Conservation (phyloP, 2,113 vertebrate species). For the Chaetops frenatus region DNA sequence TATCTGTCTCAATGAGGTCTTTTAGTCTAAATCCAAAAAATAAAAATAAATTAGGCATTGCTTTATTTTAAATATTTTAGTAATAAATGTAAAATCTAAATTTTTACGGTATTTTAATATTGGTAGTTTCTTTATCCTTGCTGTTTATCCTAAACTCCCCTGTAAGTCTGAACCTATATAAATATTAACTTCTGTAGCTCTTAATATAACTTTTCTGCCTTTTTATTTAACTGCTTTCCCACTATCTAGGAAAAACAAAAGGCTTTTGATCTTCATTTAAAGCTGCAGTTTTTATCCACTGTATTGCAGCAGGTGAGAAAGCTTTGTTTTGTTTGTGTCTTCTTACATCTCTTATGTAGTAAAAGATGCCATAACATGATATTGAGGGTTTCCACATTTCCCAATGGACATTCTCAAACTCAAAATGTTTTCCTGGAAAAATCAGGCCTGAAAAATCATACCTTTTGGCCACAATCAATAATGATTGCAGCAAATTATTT, state of each 20-base stretch:
- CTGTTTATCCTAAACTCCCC: neutral
- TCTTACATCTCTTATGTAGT: neutral
- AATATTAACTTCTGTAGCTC: conserved; percentile 1
- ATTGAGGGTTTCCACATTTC: conserved; percentile 26
- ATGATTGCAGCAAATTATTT: neutral
- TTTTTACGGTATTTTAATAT: neutral
- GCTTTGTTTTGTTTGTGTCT: conserved; percentile 1
- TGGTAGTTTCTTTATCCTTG: neutral
- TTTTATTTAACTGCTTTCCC: conserved; percentile 56
- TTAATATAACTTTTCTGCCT: conserved; percentile 52
- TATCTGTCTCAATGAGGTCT: neutral
- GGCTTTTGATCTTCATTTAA: conserved; percentile 75
- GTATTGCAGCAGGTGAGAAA: conserved; percentile 81
- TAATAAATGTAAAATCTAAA: neutral
- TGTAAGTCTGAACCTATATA: neutral
- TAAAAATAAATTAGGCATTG: neutral
- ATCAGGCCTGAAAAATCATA: neutral
- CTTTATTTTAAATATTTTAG: neutral
- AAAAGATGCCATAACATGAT: conserved; percentile 26
- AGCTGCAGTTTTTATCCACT: conserved; percentile 80
- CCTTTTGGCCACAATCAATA: neutral
- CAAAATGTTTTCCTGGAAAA: neutral
- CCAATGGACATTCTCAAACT: neutral
- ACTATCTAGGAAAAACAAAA: conserved; percentile 68
- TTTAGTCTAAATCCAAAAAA: neutral